Percentiles rank a stretch among this genome's conserved stretches.
phyloP scores from a whole-genome alignment of 2,888 invertebrate species.

The Lepidonotus clava region DNA sequence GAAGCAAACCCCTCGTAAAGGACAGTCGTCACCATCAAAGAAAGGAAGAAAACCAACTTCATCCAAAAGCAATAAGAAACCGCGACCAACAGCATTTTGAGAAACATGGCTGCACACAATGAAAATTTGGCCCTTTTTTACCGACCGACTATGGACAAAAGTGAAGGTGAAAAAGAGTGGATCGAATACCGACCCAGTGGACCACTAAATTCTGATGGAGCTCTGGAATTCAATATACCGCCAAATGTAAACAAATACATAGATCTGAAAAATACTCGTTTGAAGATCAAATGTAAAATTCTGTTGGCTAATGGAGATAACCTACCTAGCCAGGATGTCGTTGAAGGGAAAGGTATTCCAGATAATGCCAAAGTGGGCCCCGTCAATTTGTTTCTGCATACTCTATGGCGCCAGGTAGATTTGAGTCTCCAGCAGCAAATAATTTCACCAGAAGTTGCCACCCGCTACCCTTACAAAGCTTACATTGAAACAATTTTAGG shows the following conservation, averaged over 20 bases:
- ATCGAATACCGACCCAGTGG: slow-evolving; percentile 7
- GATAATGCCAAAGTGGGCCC: slow-evolving; percentile 10
- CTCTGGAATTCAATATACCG: slow-evolving; percentile 25
- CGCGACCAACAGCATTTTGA: background rate
- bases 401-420: slow-evolving; percentile 32
- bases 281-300: background rate
- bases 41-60: background rate
- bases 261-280: background rate
- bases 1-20: too few species aligned
- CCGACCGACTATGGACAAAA: background rate
- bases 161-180: background rate
- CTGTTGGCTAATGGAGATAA: background rate
- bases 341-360: background rate
- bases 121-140: slow-evolving; percentile 9
- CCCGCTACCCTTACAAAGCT: background rate
- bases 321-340: background rate
- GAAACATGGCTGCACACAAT: background rate
- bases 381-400: slow-evolving; percentile 1
- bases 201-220: background rate
- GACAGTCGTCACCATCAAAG: slow-evolving; percentile 1
- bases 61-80: background rate
- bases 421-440: slow-evolving; percentile 28
- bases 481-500: background rate
- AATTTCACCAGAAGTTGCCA: background rate
- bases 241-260: slow-evolving; percentile 12